Percentiles rank a stretch among this genome's conserved stretches.
Conservation (phyloP, 1,140 invertebrate genomes). For the Lysiphlebus fabarum region DNA sequence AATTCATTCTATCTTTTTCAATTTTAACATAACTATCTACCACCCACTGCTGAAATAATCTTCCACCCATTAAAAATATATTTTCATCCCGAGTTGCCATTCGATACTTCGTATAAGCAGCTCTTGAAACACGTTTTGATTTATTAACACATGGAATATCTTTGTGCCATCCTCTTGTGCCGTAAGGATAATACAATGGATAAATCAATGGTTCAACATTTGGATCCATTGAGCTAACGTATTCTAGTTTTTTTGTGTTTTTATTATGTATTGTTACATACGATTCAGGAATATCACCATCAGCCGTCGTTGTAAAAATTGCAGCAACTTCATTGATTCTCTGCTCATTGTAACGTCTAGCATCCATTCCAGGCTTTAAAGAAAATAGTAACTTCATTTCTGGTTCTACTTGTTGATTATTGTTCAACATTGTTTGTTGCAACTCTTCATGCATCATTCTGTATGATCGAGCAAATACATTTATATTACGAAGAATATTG, state of each 20-base stretch:
- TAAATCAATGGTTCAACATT: slow-evolving; percentile 20
- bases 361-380: slow-evolving; percentile 19
- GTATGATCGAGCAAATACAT: no score
- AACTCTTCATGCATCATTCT: no score
- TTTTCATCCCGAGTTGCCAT: slow-evolving; percentile 13
- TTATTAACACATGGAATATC: slow-evolving; percentile 15
- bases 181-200: slow-evolving; percentile 20
- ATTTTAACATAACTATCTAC: slow-evolving; percentile 10
- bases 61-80: not conserved
- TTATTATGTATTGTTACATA: slow-evolving; percentile 20
- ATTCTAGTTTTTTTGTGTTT: slow-evolving; percentile 17
- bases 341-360: slow-evolving; percentile 17
- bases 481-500: no score
- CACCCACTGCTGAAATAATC: slow-evolving; percentile 2
- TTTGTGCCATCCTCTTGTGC: slow-evolving; percentile 19
- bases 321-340: slow-evolving; percentile 20
- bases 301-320: slow-evolving; percentile 20
- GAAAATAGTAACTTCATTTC: slow-evolving; percentile 19
- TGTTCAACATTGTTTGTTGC: no score
- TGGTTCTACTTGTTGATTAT: not conserved
- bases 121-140: slow-evolving; percentile 14
- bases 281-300: slow-evolving; percentile 22
- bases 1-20: slow-evolving; percentile 13
- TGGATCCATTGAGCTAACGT: slow-evolving; percentile 18
- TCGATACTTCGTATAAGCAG: slow-evolving; percentile 20